A percentile compares a stretch with the other conserved stretches of the same genome.
phyloP scores from a whole-genome alignment of 2,113 vertebrate species.

The Vimba vimba region DNA sequence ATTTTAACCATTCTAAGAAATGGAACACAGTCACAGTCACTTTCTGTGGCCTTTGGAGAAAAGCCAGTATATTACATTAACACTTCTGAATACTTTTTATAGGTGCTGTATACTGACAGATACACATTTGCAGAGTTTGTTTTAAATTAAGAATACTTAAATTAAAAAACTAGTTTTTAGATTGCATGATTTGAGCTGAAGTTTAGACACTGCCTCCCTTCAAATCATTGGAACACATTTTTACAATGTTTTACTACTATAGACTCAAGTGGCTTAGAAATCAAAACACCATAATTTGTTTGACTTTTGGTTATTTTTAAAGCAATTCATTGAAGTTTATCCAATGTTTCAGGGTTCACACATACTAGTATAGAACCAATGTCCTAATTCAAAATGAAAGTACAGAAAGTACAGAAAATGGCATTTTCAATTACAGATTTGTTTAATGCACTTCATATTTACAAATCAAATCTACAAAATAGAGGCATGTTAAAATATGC shows the following conservation, averaged over 20 bases:
- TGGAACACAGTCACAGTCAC: background rate
- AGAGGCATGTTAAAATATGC: conserved; percentile 75
- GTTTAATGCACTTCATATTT: conserved; percentile 78
- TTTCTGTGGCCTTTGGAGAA: background rate
- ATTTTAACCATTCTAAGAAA: background rate
- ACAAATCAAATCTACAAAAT: conserved; percentile 83
- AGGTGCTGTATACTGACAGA: no score
- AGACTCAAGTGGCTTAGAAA: background rate
- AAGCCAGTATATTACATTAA: background rate
- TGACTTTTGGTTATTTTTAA: background rate
- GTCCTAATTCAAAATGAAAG: background rate
- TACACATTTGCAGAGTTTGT: no score
- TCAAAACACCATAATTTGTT: no score
- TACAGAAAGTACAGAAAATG: background rate
- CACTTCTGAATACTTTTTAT: no score
- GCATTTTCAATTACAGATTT: conserved; percentile 66
- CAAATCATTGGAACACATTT: no score
- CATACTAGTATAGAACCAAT: background rate
- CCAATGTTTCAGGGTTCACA: background rate
- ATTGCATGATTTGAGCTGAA: no score
- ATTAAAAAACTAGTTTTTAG: no score
- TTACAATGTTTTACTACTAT: background rate
- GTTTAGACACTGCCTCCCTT: no score
- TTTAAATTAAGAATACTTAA: no score
- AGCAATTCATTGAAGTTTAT: background rate